Base-by-base conservation (phyloP, 1,140 invertebrate genomes). In the Hormaphis cornu region DNA sequence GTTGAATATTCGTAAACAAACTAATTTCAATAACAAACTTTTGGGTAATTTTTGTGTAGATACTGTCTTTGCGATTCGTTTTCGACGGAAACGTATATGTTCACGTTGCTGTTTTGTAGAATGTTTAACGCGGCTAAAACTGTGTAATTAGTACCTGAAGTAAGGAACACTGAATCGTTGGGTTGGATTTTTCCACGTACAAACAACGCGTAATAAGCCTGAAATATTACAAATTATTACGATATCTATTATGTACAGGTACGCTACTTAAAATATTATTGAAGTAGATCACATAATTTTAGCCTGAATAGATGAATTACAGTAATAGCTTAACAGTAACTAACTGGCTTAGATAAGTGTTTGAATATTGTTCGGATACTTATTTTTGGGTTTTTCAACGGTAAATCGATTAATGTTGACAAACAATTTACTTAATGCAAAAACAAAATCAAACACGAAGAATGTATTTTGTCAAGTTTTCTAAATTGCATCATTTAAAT, bases 111-210 rank as follows among this genome's bases (percentile, higher is more conserved):
- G 14, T 66, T 18, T 50, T 66, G 30, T 24, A 66, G n/a, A 16
- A 66, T 50, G 7, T 50, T 46, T 0, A 71, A 20, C 1, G 94
- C 91, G 7, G 94, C 94, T 80, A 95, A 91, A 2, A 95, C 94
- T 24, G 97, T 94, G 74, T 94, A 95, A 73, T 95, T 95, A 72
- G 90, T 89, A 71, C 95, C 95, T 61, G 95, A 92, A 77, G 98
- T 95, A 72, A 98, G 90, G 1, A 98, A 83, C 22, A 98, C 83
- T 37, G 83, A 84, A 75, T 98, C 91, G 3, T 93, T 93, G 69
- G 83, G 81, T 74, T 83, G 83, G 80, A 98, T 84, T 72, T 85
- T 80, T 44, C 93, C 95, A 72, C 95, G 83, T 26, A 95, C 85
- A 35, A 89, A 78, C 12, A 98, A 79, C 8, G 93, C 91, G 79